A percentile compares a stretch with the other conserved stretches of the same genome.
Evolutionary conservation across 2,888 invertebrate genomes (phyloP).

Genomic region (Drosophila rellima): DNA sequence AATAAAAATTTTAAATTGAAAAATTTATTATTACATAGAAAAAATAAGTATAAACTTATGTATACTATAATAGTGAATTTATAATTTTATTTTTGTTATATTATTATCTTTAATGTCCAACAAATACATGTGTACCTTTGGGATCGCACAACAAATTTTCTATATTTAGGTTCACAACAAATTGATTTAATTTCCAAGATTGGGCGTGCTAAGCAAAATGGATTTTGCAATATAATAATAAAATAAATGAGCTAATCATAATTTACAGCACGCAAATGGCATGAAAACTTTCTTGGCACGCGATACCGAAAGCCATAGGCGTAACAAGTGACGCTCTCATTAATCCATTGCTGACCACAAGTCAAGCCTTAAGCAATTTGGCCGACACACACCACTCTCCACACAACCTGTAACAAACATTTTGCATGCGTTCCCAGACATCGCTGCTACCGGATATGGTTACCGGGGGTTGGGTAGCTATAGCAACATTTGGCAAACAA

Average conservation of each 20-base stretch:
- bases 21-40: too few relatives aligned
- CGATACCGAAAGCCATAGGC: constrained; percentile 40
- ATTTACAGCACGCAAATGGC: constrained; percentile 65
- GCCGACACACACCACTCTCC: constrained; percentile 7
- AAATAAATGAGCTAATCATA: constrained; percentile 65
- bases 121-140: background rate
- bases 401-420: constrained; percentile 40
- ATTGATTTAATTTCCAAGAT: constrained; percentile 22
- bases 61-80: too few relatives aligned
- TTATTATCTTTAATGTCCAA: background rate
- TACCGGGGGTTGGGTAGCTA: constrained; percentile 77
- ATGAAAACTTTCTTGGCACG: constrained; percentile 37
- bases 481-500: constrained; percentile 80
- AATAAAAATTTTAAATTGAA: too few relatives aligned
- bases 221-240: constrained; percentile 37
- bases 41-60: too few relatives aligned
- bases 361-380: constrained; percentile 15
- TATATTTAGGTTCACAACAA: constrained; percentile 5
- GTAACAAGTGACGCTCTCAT: constrained; percentile 66
- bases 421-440: constrained; percentile 52
- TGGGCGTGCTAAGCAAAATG: constrained; percentile 21
- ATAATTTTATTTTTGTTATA: too few relatives aligned
- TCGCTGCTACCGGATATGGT: constrained; percentile 23
- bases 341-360: constrained; percentile 42
- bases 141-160: background rate